Evolutionary conservation across 2,797 vertebrate genomes (phyloP).

Genomic region (Sebastes trivittatus): DNA sequence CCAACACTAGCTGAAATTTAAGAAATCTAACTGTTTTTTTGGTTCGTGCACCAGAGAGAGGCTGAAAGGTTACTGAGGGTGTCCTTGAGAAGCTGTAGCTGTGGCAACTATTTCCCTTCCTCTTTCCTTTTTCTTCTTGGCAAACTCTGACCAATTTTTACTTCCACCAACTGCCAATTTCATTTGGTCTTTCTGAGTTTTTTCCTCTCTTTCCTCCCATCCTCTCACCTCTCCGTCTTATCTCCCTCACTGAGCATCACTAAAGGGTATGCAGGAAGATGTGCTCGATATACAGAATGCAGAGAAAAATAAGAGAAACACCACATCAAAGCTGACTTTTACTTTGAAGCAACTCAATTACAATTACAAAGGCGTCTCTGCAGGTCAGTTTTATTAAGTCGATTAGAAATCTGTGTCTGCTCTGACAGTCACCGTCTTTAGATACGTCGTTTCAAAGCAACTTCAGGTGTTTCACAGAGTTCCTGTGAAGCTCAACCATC

Average conservation of each 20-base stretch:
- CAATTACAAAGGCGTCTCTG: neutral
- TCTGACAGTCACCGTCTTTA: neutral
- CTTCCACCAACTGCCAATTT: neutral
- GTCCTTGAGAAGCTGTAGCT: neutral
- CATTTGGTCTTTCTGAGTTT: neutral
- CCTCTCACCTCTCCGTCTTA: neutral
- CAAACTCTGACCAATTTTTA: too few species aligned
- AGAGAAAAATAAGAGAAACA: neutral
- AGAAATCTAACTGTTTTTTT: too few species aligned
- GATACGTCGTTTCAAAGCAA: neutral
- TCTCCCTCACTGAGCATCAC: neutral
- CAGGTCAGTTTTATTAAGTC: neutral
- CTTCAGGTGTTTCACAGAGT: neutral
- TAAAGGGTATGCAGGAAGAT: neutral
- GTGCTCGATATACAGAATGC: neutral
- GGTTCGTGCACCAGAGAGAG: neutral
- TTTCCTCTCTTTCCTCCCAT: neutral
- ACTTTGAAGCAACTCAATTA: constrained; percentile 6
- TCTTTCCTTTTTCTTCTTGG: neutral
- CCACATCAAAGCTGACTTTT: neutral
- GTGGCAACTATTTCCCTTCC: neutral
- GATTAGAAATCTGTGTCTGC: neutral
- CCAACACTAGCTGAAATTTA: neutral
- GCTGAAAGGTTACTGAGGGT: neutral
- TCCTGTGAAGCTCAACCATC: neutral